Base-by-base conservation (phyloP, 2,113 vertebrate species). In the Grantiella picta region DNA sequence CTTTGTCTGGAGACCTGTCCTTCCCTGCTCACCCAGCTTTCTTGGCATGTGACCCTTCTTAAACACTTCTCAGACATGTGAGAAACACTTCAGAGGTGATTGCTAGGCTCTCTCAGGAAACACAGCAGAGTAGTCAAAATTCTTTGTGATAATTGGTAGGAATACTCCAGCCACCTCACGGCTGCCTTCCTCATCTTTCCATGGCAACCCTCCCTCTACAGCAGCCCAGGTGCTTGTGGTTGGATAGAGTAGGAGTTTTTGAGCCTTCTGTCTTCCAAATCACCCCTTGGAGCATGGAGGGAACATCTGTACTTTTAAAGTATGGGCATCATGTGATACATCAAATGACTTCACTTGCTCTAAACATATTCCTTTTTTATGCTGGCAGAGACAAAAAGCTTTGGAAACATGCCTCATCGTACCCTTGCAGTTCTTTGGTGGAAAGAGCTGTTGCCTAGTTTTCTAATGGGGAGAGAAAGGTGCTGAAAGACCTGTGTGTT, bases 281-380 rank as follows among this genome's bases (percentile, higher is more conserved):
- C 10, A 4, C 49, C 83, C 92, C 82, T 93, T 78, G 69, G 92
- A 93, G 90, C 93, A 65, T 13, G 49, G 76, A 94, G 69, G 76
- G 80, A 96, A 81, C 86, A 95, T 96, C 94, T 96, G 88, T 90
- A 92, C 81, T 71, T 95, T 82, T 89, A 25, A 93, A 89, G 31
- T 82, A 91, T 90, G 66, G 71, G 84, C 49, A 56, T 75, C 76
- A 54, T 73, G 80, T 93, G 76, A 49, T 89, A 9, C 53, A 82
- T 94, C 68, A 71, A 73, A 81, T 57, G 66, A 44, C n/a, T 94
- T 95, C 68, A 47, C 40, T 88, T 68, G 47, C 40, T 92, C 71
- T 64, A 66, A 40, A 71, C 12, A 13, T 16, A 21, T 75, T 73
- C 82, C 9, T 69, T 88, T 89, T 90, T 54, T 73, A 13, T 52